A percentile compares a stretch with the other conserved stretches of the same genome.
Evolutionary conservation across 2,113 vertebrate genomes (phyloP).

Genomic region (Mungos mungo): DNA sequence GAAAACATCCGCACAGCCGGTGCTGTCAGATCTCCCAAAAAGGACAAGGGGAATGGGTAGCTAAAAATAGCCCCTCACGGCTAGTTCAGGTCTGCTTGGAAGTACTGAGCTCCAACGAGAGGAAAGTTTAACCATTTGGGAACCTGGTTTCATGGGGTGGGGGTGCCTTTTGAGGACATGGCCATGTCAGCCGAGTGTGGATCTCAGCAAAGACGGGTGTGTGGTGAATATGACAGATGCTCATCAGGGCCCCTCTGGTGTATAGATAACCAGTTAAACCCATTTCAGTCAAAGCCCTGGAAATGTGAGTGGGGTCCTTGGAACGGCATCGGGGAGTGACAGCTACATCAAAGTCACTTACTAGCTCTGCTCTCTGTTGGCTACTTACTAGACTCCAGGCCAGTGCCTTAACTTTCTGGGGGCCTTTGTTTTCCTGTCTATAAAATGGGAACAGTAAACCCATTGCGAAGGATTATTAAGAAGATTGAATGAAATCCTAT

Average conservation of each 20-base stretch:
- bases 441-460: not conserved
- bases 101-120: not conserved
- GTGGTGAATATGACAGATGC: not conserved
- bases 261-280: not conserved
- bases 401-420: not conserved
- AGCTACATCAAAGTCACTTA: not conserved
- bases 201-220: not conserved
- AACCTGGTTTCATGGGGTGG: no score
- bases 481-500: not conserved
- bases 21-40: conserved; percentile 20
- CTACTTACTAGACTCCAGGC: not conserved
- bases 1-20: not conserved
- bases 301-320: not conserved
- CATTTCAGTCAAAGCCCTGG: not conserved
- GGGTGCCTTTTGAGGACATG: not conserved
- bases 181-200: not conserved
- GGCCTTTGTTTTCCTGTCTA: not conserved
- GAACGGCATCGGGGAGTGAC: no score
- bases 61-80: conserved; percentile 6
- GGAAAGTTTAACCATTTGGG: not conserved
- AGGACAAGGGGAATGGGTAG: not conserved
- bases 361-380: not conserved
- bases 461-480: not conserved
- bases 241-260: rapidly evolving
- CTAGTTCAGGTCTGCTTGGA: not conserved